phyloP scores from a whole-genome alignment of 2,113 vertebrate species.

The Zeus faber region DNA sequence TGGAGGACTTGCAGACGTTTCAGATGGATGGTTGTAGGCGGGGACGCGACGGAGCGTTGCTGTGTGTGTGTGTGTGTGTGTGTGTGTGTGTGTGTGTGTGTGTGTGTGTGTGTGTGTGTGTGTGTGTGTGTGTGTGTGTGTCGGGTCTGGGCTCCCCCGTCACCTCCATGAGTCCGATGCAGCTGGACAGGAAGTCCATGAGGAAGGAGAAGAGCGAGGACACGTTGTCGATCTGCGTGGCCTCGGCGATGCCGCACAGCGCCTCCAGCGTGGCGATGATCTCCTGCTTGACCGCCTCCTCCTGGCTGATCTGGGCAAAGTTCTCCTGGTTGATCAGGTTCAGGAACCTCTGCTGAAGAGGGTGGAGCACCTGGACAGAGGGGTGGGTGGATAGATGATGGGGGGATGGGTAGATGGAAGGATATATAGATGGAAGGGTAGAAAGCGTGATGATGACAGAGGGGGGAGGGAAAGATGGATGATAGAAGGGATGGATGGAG shows the following conservation, averaged over 20 bases:
- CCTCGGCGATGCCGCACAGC: constrained; percentile 95
- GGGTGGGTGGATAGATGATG: neutral
- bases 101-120: too few species aligned
- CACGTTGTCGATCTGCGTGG: constrained; percentile 97
- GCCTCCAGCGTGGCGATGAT: constrained; percentile 94
- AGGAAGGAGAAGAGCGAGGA: constrained; percentile 95
- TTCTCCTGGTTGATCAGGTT: constrained; percentile 98
- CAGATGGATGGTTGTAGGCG: neutral
- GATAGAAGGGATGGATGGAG: neutral
- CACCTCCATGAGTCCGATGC: constrained; percentile 95
- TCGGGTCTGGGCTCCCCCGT: neutral
- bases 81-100: too few species aligned
- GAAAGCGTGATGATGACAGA: too few species aligned
- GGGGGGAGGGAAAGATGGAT: neutral
- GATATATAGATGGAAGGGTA: too few species aligned
- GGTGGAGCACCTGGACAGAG: constrained; percentile 87
- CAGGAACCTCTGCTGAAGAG: constrained; percentile 94
- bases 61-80: too few species aligned
- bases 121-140: too few species aligned
- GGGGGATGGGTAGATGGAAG: neutral
- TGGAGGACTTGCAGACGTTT: neutral
- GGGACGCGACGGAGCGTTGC: too few species aligned
- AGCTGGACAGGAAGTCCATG: constrained; percentile 98
- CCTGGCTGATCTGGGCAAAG: constrained; percentile 95
- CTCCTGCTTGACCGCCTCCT: constrained; percentile 93